Percentiles rank a stretch among this genome's conserved stretches.
Conservation (phyloP, 2,888 invertebrate genomes). For the Drosophila barbarae region DNA sequence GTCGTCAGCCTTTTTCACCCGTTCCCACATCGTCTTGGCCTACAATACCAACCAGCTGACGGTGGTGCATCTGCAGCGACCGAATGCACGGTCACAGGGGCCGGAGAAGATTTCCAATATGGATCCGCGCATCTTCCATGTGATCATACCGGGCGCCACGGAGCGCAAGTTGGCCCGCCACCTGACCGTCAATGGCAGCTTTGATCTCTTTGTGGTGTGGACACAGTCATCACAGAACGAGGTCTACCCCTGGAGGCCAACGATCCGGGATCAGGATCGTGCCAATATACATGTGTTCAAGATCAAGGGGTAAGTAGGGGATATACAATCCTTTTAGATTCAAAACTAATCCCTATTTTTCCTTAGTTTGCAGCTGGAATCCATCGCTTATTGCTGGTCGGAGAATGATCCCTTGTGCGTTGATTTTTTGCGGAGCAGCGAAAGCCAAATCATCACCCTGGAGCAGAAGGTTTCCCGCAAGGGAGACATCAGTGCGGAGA, state of each 20-base stretch:
- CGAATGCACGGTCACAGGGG: conserved; percentile 81
- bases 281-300: conserved; percentile 93
- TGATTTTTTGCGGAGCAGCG: conserved; percentile 86
- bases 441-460: conserved; percentile 87
- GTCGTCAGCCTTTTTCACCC: conserved; percentile 83
- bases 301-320: conserved; percentile 83
- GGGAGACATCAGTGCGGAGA: conserved; percentile 86
- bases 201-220: conserved; percentile 87
- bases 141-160: conserved; percentile 79
- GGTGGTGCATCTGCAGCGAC: conserved; percentile 84
- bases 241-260: conserved; percentile 96
- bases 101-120: conserved; percentile 84
- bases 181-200: conserved; percentile 78
- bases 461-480: conserved; percentile 90
- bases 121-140: conserved; percentile 84
- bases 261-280: conserved; percentile 89
- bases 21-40: conserved; percentile 85
- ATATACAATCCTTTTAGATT: no score
- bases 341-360: neutral
- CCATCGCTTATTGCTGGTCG: conserved; percentile 90
- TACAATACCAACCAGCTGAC: conserved; percentile 86
- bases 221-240: conserved; percentile 91
- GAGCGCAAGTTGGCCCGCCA: conserved; percentile 77
- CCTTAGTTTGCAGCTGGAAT: conserved; percentile 84
- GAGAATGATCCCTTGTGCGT: conserved; percentile 93